phyloP scores from a whole-genome alignment of 2,888 invertebrate genomes.

The Archips crataeganus region DNA sequence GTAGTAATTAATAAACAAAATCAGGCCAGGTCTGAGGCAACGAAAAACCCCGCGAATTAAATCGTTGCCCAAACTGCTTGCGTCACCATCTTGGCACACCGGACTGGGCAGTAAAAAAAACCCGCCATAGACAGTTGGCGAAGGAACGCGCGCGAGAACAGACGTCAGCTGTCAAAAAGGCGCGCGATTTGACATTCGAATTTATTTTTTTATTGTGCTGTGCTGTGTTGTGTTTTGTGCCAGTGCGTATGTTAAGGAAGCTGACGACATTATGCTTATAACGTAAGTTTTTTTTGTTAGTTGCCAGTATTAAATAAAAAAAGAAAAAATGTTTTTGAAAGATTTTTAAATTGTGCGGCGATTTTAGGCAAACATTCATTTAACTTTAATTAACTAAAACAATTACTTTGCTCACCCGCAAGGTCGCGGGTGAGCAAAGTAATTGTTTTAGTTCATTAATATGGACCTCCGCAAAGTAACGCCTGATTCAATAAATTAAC shows the following conservation, averaged over 20 bases:
- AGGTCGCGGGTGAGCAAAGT: too few relatives aligned
- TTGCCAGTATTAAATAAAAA: background rate
- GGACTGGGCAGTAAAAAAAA: slow-evolving; percentile 67
- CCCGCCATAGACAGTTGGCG: slow-evolving; percentile 63
- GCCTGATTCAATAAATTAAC: too few relatives aligned
- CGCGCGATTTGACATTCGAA: slow-evolving; percentile 71
- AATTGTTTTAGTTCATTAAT: too few relatives aligned
- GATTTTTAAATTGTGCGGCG: background rate
- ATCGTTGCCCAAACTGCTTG: slow-evolving; percentile 78
- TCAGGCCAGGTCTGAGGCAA: slow-evolving; percentile 59
- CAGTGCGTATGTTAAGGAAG: slow-evolving; percentile 75
- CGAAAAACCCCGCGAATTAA: slow-evolving; percentile 62
- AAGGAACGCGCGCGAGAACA: slow-evolving; percentile 64
- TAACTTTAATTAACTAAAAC: too few relatives aligned
- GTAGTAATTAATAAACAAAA: slow-evolving; percentile 43
- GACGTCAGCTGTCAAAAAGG: slow-evolving; percentile 62
- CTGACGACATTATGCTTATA: slow-evolving; percentile 77
- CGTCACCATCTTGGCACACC: slow-evolving; percentile 73
- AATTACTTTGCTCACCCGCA: too few relatives aligned
- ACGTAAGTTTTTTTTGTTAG: slow-evolving; percentile 68
- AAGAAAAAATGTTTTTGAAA: too few relatives aligned
- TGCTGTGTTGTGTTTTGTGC: slow-evolving; percentile 65
- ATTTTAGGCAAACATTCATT: background rate
- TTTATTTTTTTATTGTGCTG: slow-evolving; percentile 47
- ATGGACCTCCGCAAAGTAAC: too few relatives aligned